A percentile compares a stretch with the other conserved stretches of the same genome.
These are phyloP conservation scores for Trochalopteron elliotii DNA, from an alignment of 2,113 vertebrate species.

Conservation along the genomic window DNA sequence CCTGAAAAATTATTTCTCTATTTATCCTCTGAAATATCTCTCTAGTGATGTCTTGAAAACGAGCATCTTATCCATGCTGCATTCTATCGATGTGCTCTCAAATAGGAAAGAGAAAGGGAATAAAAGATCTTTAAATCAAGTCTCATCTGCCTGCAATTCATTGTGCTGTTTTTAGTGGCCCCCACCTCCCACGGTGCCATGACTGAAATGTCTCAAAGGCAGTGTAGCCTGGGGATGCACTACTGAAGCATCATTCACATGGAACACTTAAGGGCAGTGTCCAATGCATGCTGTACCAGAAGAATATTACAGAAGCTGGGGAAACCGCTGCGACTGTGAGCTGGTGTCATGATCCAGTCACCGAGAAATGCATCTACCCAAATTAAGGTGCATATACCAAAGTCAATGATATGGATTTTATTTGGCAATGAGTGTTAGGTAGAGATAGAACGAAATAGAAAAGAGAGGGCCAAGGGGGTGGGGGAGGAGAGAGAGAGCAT, in stretches of 20 bases:
- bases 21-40: background rate
- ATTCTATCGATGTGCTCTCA: background rate
- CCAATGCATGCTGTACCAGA: background rate
- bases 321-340: background rate
- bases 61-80: background rate
- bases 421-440: background rate
- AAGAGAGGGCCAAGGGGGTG: background rate
- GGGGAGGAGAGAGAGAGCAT: background rate
- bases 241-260: background rate
- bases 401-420: background rate
- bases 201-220: background rate
- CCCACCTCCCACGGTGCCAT: background rate
- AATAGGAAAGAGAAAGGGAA: background rate
- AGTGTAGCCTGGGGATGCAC: rapidly evolving
- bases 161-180: background rate
- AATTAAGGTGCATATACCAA: background rate
- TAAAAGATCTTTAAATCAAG: background rate
- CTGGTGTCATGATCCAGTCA: background rate
- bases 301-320: background rate
- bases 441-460: background rate
- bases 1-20: background rate
- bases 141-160: background rate
- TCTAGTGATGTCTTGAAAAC: background rate
- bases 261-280: background rate
- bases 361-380: background rate